Evolutionary conservation across 2,888 invertebrate species (phyloP).

Genomic region (Nymphalis c-album): DNA sequence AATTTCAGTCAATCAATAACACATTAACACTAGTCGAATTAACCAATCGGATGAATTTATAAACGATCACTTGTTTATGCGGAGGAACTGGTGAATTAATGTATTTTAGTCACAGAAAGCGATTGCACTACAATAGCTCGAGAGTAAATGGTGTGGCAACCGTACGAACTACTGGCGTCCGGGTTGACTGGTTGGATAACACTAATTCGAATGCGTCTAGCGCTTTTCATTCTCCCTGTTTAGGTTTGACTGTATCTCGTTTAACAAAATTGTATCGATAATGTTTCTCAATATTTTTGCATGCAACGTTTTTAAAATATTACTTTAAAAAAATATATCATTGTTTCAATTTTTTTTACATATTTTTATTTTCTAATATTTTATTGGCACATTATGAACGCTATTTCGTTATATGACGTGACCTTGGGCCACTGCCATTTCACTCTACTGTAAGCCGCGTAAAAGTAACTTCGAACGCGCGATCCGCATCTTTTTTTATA

Average conservation of each 20-base stretch:
- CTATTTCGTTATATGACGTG: too few relatives aligned
- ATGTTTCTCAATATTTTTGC: too few relatives aligned
- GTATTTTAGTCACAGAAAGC: conserved; percentile 29
- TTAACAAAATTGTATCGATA: too few relatives aligned
- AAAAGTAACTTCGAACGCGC: too few relatives aligned
- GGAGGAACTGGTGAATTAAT: conserved; percentile 28
- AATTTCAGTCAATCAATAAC: background rate
- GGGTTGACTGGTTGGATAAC: conserved; percentile 60
- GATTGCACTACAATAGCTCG: conserved; percentile 50
- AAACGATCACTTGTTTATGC: conserved; percentile 24
- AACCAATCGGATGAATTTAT: conserved; percentile 19
- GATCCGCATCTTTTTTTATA: too few relatives aligned
- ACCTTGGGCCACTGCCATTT: too few relatives aligned
- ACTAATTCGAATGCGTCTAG: conserved; percentile 62
- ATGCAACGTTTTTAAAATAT: too few relatives aligned
- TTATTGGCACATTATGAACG: too few relatives aligned
- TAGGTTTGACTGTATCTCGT: background rate
- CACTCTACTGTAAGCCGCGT: too few relatives aligned
- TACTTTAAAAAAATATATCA: too few relatives aligned
- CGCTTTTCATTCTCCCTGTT: background rate
- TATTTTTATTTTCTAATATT: too few relatives aligned
- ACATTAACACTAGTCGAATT: conserved; percentile 5
- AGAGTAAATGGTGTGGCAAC: conserved; percentile 62
- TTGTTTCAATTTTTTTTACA: too few relatives aligned
- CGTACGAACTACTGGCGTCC: conserved; percentile 56